Base-by-base conservation (phyloP, 2,113 vertebrate species). In the Ageneiosus marmoratus region DNA sequence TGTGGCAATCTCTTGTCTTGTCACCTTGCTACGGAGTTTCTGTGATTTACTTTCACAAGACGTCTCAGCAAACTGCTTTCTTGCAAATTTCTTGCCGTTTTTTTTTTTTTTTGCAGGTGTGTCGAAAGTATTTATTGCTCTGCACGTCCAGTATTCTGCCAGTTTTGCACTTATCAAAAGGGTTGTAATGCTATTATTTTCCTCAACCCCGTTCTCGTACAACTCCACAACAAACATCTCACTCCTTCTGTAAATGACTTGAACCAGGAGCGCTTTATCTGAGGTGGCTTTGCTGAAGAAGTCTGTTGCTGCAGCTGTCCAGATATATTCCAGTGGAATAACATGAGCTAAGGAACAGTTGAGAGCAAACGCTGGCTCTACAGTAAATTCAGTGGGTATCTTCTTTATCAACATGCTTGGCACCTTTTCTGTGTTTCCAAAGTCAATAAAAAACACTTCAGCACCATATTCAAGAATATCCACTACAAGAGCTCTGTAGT, bases 391-490 rank as follows among this genome's bases (percentile, higher is more conserved):
- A 0, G 92, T 90, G 1, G 96, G 95, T 76, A 98, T 89, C 37
- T 88, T 92, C 92, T 96, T 98, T 72, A 97, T 95, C 79, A 95
- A 82, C 18, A 87, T 92, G 81, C 86, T 82, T 34, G 96, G 94
- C 80, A 98, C 88, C 58, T 93, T 95, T 87, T 96, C 96, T 72
- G 89, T 94, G 89, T 98, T 98, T 53, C 97, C 97, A 92, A 95
- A 98, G 92, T 99, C 97, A 0, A 97, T 89, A 84, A 98, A 97
- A 81, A 91, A 93, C 73, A 98, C 95, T 82, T 92, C 91, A 79
- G 94, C 84, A 44, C 92, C 90, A 63, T 88, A 87, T 73, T 88
- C 48, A 75, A 94, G 85, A 29, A 90, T 90, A 79, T 95, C 92
- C 22, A 69, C 92, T 41, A 99, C 89, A 32, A 96, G 51, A 44